phyloP scores from a whole-genome alignment of 2,888 invertebrate genomes.

The Napeogenes inachia region DNA sequence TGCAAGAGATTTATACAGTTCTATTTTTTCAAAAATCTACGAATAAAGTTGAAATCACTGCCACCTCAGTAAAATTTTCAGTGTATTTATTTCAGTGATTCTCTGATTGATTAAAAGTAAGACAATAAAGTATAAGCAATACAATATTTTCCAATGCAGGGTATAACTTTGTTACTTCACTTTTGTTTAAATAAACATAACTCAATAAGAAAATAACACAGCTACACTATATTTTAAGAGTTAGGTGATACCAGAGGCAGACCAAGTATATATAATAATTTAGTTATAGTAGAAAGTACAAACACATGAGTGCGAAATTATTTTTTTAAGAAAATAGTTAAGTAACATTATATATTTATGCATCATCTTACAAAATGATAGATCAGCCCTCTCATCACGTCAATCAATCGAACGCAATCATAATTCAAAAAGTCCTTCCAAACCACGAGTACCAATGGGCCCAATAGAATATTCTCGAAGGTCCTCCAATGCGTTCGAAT shows the following conservation, averaged over 20 bases:
- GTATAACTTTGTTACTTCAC: too few species aligned
- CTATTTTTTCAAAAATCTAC: neutral
- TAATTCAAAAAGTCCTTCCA: constrained; percentile 11
- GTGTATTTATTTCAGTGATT: neutral
- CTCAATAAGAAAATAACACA: too few species aligned
- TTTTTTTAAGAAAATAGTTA: too few species aligned
- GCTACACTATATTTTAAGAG: too few species aligned
- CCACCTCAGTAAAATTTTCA: neutral
- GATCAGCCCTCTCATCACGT: constrained; percentile 2
- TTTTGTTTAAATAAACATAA: too few species aligned
- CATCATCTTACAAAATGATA: neutral
- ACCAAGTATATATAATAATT: too few species aligned
- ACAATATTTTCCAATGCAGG: too few species aligned
- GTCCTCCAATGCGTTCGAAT: constrained; percentile 22
- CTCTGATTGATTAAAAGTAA: too few species aligned
- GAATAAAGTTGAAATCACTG: neutral
- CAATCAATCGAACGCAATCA: constrained; percentile 8
- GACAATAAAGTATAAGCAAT: too few species aligned
- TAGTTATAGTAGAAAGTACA: too few species aligned
- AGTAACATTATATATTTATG: neutral
- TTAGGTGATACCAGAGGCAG: too few species aligned
- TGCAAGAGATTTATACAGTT: constrained; percentile 15
- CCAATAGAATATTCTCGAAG: constrained; percentile 26
- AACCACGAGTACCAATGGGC: constrained; percentile 16
- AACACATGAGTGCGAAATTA: too few species aligned